Evolutionary conservation across 2,113 vertebrate species (phyloP).

Genomic region (Malurus cyaneus): DNA sequence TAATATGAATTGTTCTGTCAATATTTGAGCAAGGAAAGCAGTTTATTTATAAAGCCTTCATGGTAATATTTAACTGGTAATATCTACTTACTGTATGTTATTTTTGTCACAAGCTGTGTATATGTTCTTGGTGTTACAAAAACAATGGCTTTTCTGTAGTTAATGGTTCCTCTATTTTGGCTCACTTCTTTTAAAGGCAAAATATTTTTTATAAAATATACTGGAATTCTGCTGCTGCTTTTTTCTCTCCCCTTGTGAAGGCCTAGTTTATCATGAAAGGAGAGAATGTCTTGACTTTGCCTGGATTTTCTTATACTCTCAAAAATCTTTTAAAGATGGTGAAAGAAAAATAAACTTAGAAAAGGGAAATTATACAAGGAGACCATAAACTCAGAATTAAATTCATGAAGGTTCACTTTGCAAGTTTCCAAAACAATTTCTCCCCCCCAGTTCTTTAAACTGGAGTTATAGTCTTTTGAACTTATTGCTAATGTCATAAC

Average conservation of each 20-base stretch:
- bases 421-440: background rate
- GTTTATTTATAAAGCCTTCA: background rate
- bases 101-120: background rate
- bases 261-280: background rate
- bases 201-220: background rate
- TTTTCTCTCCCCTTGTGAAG: background rate
- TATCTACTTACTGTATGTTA: background rate
- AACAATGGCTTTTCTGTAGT: background rate
- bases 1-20: background rate
- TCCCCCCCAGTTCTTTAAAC: background rate
- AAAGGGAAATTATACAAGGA: background rate
- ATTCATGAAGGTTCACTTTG: background rate
- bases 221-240: background rate
- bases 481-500: background rate
- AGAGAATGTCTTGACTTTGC: background rate
- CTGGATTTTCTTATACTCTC: background rate
- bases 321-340: background rate
- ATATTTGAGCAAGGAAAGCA: constrained; percentile 13
- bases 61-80: background rate
- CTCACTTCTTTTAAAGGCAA: background rate
- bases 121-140: background rate
- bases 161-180: background rate
- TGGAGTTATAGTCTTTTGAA: background rate
- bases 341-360: background rate
- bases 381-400: background rate